Evolutionary conservation across 2,888 invertebrate genomes (phyloP).

Genomic region (Callimorpha dominula): DNA sequence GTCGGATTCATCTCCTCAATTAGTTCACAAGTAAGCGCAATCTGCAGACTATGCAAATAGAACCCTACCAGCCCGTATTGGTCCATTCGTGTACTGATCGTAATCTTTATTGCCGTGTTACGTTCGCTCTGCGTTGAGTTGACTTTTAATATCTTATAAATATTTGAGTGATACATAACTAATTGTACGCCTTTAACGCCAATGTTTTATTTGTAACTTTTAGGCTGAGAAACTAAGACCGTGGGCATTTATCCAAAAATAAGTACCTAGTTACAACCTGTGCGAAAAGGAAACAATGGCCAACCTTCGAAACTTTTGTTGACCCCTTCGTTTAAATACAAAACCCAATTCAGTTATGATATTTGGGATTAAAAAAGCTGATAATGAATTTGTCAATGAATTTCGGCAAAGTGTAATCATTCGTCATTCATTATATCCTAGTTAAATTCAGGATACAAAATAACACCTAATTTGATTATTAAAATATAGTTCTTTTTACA

Average conservation of each 20-base stretch:
- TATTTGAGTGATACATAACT: constrained; percentile 14
- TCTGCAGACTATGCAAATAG: constrained; percentile 59
- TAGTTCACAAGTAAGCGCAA: constrained; percentile 49
- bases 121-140: constrained; percentile 27
- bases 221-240: no score
- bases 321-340: no score
- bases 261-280: no score
- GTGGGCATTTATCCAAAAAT: no score
- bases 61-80: constrained; percentile 40
- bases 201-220: not conserved
- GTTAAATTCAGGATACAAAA: not conserved
- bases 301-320: no score
- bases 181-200: not conserved
- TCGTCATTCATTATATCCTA: not conserved
- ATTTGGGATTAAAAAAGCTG: no score
- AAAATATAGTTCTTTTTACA: no score
- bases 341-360: no score
- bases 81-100: constrained; percentile 40
- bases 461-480: no score
- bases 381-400: no score
- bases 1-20: constrained; percentile 47
- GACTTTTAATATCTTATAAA: constrained; percentile 25
- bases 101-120: constrained; percentile 49
- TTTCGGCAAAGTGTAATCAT: no score
- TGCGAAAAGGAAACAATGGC: no score